Evolutionary conservation across 2,797 vertebrate genomes (phyloP), one percentile per base, ranked within the genome.

Genomic region (Clarias fuscus): DNA sequence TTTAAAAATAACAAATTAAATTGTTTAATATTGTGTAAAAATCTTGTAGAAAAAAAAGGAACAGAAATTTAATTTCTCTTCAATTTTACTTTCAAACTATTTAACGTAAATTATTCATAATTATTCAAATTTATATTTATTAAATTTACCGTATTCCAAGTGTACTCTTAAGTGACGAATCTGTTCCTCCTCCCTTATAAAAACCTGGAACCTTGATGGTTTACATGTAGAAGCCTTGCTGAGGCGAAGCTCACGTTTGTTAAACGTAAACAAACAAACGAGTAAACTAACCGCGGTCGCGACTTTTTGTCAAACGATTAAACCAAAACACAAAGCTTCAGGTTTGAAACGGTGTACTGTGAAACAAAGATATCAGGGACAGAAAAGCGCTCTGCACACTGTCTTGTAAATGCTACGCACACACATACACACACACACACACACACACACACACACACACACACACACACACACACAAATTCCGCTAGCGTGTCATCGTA

Each of bases 391-490:
- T 40, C 59, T 33, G 24, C 48, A 76, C 73, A 10, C 43, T 48
- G 43, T 17, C 48, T 76, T 11, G 7, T 75, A 53, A 75, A 75
- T 53, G 43, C 7, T 56, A 67, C 76, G 27, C 62, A 27, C n/a
- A 71, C 11, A 71, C 27, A 72, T 43, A 85, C 27, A 85, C 80
- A 30, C 30, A 30, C 30, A 30, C 30, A 30, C 30, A 30, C 30
- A 30, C 30, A 30, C 30, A 30, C 30, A 30, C 30, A 30, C 30
- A 64, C 84, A 68, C 76, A 71, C 67, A 73, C 83, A 33, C 76
- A 80, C 59, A 82, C 68, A 85, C 68, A 88, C 85, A 88, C 78
- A 88, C 84, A 86, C 87, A 87, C 81, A 88, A 86, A 85, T 59
- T 86, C 82, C 64, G 64, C 71, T 18, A 61, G 72, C 86, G 82